Conservation (phyloP, 2,113 vertebrate genomes). For the Sigmodon hispidus region DNA sequence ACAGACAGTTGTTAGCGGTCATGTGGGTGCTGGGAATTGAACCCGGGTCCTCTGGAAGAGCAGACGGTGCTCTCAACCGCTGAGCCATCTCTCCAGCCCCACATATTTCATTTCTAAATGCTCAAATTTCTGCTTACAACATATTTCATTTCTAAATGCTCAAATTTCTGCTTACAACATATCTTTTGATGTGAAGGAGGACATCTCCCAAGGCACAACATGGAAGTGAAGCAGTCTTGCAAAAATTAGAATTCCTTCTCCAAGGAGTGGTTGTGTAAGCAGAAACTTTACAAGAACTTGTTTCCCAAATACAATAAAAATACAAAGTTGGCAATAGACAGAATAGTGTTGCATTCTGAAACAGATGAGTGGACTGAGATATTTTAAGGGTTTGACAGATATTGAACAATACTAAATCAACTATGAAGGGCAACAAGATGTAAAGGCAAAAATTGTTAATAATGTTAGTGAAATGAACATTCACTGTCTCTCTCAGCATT, state of each 20-base stretch:
- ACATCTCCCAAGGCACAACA: background rate
- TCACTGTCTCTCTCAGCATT: background rate
- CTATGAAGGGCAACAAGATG: background rate
- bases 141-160: background rate
- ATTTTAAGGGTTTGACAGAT: slow-evolving; percentile 19
- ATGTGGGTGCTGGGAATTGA: too few species aligned
- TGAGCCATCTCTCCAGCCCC: too few species aligned
- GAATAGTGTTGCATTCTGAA: slow-evolving; percentile 21
- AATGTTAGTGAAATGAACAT: background rate
- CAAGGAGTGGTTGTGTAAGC: background rate
- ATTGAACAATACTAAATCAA: slow-evolving; percentile 34
- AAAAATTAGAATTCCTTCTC: slow-evolving; percentile 28
- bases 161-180: background rate
- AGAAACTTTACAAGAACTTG: slow-evolving; percentile 24
- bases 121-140: too few species aligned
- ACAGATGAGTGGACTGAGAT: background rate
- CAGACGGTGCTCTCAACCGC: too few species aligned
- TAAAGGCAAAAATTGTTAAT: slow-evolving; percentile 25
- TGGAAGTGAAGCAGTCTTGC: background rate
- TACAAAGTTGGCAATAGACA: background rate
- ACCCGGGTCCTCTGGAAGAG: too few species aligned
- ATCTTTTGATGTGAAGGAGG: background rate
- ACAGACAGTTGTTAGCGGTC: too few species aligned
- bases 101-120: too few species aligned
- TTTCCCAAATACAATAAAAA: background rate